Percentiles rank a stretch among this genome's conserved stretches.
phyloP scores from a whole-genome alignment of 1,140 invertebrate species.

The Vanessa tameamea region DNA sequence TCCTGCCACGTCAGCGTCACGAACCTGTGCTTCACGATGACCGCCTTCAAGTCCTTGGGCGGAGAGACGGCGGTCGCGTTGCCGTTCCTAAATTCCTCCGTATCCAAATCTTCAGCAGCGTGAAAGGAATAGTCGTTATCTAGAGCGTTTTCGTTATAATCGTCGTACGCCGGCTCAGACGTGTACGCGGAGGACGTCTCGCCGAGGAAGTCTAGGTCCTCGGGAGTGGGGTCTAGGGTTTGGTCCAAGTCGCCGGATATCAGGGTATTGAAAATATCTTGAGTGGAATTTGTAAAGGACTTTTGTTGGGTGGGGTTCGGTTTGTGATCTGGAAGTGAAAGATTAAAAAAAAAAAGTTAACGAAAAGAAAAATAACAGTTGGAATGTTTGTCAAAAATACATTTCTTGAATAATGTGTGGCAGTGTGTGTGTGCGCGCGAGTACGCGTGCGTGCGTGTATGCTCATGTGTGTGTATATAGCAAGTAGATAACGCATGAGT shows the following conservation, averaged over 20 bases:
- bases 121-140: conserved; percentile 53
- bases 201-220: conserved; percentile 71
- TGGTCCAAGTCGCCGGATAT: conserved; percentile 28
- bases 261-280: conserved; percentile 40
- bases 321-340: conserved; percentile 19
- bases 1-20: conserved; percentile 72
- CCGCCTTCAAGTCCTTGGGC: conserved; percentile 55
- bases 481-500: too few relatives aligned
- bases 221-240: conserved; percentile 35
- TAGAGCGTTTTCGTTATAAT: conserved; percentile 50
- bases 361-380: background rate
- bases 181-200: conserved; percentile 77
- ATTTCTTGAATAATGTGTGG: too few relatives aligned
- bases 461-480: too few relatives aligned
- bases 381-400: too few relatives aligned
- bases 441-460: too few relatives aligned
- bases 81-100: conserved; percentile 37
- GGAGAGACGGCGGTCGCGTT: conserved; percentile 56
- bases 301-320: conserved; percentile 12
- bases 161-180: conserved; percentile 46
- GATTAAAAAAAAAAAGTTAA: conserved; percentile 31
- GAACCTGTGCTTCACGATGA: conserved; percentile 72
- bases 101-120: conserved; percentile 57
- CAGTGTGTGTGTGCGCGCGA: too few relatives aligned
- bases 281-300: conserved; percentile 12